Percentiles rank a stretch among this genome's conserved stretches.
These are phyloP conservation scores for Meriones unguiculatus DNA, from an alignment of 2,113 vertebrate genomes.

Conservation along the genomic window DNA sequence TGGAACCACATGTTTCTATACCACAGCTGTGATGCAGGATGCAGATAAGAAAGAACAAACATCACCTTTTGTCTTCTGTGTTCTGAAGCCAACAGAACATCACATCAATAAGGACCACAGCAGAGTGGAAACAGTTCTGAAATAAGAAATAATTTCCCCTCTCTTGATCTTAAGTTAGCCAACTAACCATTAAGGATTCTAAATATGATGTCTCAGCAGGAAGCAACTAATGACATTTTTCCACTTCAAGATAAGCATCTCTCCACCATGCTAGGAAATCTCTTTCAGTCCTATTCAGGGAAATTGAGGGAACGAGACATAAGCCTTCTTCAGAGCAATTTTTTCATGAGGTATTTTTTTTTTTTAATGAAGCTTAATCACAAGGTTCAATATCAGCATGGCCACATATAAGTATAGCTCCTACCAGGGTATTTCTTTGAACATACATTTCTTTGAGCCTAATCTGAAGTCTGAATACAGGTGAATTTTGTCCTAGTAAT, in stretches of 20 bases:
- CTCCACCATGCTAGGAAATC: slow-evolving; percentile 64
- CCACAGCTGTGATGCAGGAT: neutral
- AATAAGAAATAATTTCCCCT: slow-evolving; percentile 77
- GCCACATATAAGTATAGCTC: neutral
- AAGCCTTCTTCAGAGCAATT: slow-evolving; percentile 68
- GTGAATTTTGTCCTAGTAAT: slow-evolving; percentile 56
- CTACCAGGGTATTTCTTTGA: neutral
- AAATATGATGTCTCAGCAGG: slow-evolving; percentile 70
- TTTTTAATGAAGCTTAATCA: slow-evolving; percentile 69
- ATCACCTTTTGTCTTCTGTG: neutral
- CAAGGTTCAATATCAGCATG: slow-evolving; percentile 59
- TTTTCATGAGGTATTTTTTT: slow-evolving; percentile 47
- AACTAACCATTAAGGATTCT: slow-evolving; percentile 67
- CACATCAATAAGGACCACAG: slow-evolving; percentile 36
- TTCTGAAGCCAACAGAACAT: neutral
- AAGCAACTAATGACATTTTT: slow-evolving; percentile 76
- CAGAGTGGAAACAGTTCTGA: slow-evolving; percentile 53
- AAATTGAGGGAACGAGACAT: slow-evolving; percentile 76
- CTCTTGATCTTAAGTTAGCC: slow-evolving; percentile 64
- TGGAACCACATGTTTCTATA: neutral
- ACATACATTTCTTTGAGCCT: neutral
- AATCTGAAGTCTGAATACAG: neutral
- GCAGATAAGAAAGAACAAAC: neutral
- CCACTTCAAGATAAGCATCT: slow-evolving; percentile 78
- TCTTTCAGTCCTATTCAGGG: slow-evolving; percentile 64